Percentiles rank a stretch among this genome's conserved stretches.
These are phyloP conservation scores for Agrenia bidenticulata DNA, from an alignment of 2,888 invertebrate genomes.

Conservation along the genomic window DNA sequence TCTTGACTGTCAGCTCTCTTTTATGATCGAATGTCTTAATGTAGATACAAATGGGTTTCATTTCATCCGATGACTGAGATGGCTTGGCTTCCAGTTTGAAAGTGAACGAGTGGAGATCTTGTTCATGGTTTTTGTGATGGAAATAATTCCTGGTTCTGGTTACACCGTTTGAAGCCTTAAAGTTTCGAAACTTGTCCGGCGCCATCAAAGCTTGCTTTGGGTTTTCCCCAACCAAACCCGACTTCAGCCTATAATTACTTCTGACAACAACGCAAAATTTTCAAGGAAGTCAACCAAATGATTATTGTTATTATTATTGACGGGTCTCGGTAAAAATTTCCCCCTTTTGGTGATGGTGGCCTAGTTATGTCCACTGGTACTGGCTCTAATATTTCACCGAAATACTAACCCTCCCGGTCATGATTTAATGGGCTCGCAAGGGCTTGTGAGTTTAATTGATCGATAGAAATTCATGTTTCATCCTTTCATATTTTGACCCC, in stretches of 20 bases:
- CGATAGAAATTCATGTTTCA: too few relatives aligned
- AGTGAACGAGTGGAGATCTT: too few relatives aligned
- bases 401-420: background rate
- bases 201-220: background rate
- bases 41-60: too few relatives aligned
- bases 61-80: too few relatives aligned
- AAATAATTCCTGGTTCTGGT: too few relatives aligned
- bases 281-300: conserved; percentile 49
- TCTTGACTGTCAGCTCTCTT: too few relatives aligned
- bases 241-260: conserved; percentile 37
- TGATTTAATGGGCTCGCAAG: background rate
- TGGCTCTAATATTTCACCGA: background rate
- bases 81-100: too few relatives aligned
- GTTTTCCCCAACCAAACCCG: background rate
- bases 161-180: too few relatives aligned
- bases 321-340: conserved; percentile 21
- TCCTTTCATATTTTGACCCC: too few relatives aligned
- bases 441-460: too few relatives aligned
- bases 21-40: too few relatives aligned
- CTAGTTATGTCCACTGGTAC: conserved; percentile 3
- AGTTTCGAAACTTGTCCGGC: conserved; percentile 8
- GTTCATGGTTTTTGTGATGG: too few relatives aligned
- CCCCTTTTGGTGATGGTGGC: conserved; percentile 1
- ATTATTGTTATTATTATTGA: conserved; percentile 50
- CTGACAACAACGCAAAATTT: conserved; percentile 38